Conservation (phyloP, 2,113 vertebrate genomes). For the Cygnus atratus region DNA sequence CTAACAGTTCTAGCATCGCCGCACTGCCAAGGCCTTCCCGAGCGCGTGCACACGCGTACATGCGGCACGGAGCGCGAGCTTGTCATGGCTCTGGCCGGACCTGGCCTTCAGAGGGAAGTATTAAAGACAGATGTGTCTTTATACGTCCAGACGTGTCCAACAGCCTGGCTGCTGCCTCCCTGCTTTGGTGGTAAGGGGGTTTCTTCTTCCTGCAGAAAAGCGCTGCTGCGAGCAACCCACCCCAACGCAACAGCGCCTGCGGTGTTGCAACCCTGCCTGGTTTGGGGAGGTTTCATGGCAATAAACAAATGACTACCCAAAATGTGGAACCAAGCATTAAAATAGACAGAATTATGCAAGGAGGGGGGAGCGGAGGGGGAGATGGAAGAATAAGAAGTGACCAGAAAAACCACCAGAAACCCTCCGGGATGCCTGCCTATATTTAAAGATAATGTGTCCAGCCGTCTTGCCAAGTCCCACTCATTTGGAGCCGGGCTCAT, state of each 20-base stretch:
- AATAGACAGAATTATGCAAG: conserved; percentile 29
- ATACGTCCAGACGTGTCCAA: conserved; percentile 20
- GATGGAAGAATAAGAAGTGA: conserved; percentile 29
- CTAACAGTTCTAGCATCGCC: background rate
- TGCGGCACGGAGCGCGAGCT: background rate
- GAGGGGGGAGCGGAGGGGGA: background rate
- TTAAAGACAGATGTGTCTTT: conserved; percentile 55
- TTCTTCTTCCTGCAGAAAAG: background rate
- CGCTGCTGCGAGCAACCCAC: background rate
- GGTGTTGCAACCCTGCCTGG: conserved; percentile 22
- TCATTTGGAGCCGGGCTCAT: conserved; percentile 43
- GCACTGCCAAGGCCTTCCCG: background rate
- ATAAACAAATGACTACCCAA: background rate
- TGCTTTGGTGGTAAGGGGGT: background rate
- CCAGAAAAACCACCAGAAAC: conserved; percentile 62
- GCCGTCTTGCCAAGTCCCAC: conserved; percentile 40
- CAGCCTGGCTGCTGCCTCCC: background rate
- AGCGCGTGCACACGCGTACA: background rate
- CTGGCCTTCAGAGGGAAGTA: background rate
- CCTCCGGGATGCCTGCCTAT: conserved; percentile 52
- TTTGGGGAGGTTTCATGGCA: background rate
- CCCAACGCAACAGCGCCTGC: background rate
- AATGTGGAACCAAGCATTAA: conserved; percentile 21
- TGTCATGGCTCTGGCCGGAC: background rate
- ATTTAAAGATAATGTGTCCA: conserved; percentile 57